phyloP scores from a whole-genome alignment of 2,888 invertebrate genomes.

The Platycheirus rosarum region DNA sequence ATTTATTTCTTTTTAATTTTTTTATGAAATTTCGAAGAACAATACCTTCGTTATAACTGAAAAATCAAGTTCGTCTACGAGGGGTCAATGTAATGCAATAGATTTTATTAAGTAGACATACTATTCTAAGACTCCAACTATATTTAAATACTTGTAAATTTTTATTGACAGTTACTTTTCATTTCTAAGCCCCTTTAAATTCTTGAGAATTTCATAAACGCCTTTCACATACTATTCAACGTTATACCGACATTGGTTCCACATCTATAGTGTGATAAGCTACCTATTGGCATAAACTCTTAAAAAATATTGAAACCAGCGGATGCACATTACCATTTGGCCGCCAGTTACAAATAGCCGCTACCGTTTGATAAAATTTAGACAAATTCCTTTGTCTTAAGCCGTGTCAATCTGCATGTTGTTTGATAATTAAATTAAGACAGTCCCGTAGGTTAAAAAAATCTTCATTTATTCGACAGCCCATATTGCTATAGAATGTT shows the following conservation, averaged over 20 bases:
- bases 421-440: conserved; percentile 64
- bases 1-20: no score
- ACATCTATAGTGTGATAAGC: conserved; percentile 50
- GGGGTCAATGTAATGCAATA: no score
- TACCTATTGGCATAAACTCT: conserved; percentile 36
- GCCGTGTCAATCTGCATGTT: conserved; percentile 37
- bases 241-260: conserved; percentile 25
- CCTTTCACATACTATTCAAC: conserved; percentile 10
- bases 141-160: conserved; percentile 8
- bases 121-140: background rate
- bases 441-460: background rate
- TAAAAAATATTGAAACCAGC: conserved; percentile 40
- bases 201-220: background rate
- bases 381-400: conserved; percentile 43
- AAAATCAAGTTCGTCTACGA: no score
- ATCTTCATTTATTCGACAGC: conserved; percentile 31
- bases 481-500: conserved; percentile 28
- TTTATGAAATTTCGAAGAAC: no score
- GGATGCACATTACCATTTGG: conserved; percentile 28
- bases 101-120: no score
- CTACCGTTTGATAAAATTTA: conserved; percentile 56
- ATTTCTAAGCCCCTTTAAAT: conserved; percentile 3
- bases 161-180: conserved; percentile 13
- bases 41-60: no score
- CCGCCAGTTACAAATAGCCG: conserved; percentile 62